A percentile compares a stretch with the other conserved stretches of the same genome.
Conservation (phyloP, 2,113 vertebrate genomes). For the Turdus rufiventris region DNA sequence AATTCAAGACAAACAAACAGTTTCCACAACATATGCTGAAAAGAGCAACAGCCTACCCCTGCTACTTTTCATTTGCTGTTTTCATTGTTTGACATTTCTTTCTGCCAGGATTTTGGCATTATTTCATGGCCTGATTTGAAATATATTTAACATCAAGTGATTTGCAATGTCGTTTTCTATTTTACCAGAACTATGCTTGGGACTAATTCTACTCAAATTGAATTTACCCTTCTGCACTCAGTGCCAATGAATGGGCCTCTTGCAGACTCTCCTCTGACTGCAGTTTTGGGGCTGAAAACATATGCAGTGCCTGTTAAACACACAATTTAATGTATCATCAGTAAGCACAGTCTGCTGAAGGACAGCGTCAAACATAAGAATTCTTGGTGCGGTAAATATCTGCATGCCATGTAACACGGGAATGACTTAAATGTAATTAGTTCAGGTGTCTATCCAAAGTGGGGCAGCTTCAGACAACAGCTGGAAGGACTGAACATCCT, state of each 20-base stretch:
- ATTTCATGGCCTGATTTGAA: slow-evolving; percentile 42
- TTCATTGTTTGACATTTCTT: slow-evolving; percentile 52
- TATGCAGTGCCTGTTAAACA: background rate
- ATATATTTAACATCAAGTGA: slow-evolving; percentile 51
- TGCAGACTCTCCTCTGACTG: background rate
- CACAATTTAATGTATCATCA: background rate
- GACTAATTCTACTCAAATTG: slow-evolving; percentile 19
- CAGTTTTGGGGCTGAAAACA: background rate
- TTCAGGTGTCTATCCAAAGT: background rate
- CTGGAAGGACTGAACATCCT: background rate
- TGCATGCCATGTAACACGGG: background rate
- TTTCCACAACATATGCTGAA: slow-evolving; percentile 21
- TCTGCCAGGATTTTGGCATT: slow-evolving; percentile 39
- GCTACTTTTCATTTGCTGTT: slow-evolving; percentile 39
- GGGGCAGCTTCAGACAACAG: background rate
- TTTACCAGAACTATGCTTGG: slow-evolving; percentile 41
- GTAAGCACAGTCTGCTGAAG: background rate
- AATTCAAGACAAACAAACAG: slow-evolving; percentile 41
- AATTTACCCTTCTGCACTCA: background rate
- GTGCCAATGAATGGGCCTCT: background rate
- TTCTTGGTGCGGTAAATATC: background rate
- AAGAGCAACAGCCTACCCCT: slow-evolving; percentile 30
- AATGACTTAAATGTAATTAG: background rate
- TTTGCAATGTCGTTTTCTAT: slow-evolving; percentile 19
- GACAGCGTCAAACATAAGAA: background rate